These are phyloP conservation scores for Petrocephalus schoutedeni DNA, from an alignment of 2,797 vertebrate species.

Conservation along the genomic window DNA sequence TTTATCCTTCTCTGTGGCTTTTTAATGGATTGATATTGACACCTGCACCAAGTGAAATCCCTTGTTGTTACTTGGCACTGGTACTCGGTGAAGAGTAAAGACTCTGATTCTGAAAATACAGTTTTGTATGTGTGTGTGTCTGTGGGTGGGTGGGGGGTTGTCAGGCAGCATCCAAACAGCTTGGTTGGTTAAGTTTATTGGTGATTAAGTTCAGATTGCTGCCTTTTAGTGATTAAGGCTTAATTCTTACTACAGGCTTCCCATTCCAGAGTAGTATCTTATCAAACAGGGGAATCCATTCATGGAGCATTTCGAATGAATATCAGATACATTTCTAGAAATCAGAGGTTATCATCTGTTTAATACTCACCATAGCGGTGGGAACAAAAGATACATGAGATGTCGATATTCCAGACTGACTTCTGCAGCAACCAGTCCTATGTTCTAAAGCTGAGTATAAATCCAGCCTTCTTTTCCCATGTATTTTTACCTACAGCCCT, in stretches of 20 bases:
- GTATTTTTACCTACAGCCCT: background rate
- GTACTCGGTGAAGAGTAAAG: background rate
- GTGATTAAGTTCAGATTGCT: background rate
- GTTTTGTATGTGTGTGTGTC: background rate
- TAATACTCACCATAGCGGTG: background rate
- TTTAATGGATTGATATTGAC: background rate
- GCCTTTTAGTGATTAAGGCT: background rate
- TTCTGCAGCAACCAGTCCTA: background rate
- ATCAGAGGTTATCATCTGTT: background rate
- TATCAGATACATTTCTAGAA: background rate
- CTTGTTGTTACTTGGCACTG: background rate
- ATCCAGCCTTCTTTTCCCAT: background rate
- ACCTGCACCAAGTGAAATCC: background rate
- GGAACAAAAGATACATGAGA: background rate
- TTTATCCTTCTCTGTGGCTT: background rate
- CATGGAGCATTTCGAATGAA: background rate
- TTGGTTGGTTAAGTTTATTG: background rate
- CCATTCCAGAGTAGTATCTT: background rate
- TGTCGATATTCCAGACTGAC: background rate
- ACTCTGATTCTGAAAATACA: background rate
- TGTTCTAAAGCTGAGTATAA: background rate
- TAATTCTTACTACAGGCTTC: background rate
- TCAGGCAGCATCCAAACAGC: background rate
- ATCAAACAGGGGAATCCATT: background rate
- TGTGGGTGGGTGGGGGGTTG: background rate